A percentile compares a stretch with the other conserved stretches of the same genome.
Conservation (phyloP, 2,888 invertebrate genomes). For the Melanchra persicariae region DNA sequence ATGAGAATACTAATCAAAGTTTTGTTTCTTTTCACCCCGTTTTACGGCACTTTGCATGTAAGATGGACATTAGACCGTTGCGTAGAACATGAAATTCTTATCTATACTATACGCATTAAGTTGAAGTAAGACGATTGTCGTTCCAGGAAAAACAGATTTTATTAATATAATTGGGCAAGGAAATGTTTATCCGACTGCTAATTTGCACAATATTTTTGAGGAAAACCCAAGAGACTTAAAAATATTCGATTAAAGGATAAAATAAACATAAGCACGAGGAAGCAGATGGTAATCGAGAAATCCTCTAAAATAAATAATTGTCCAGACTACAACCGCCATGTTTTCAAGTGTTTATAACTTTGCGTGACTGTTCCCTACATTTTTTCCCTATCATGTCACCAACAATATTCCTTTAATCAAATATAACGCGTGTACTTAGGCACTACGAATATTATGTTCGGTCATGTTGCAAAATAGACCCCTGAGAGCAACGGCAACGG, state of each 20-base stretch:
- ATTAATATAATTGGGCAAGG: not conserved
- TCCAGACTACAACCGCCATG: not conserved
- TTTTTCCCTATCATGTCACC: not conserved
- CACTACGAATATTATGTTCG: conserved; percentile 65
- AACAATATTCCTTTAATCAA: conserved; percentile 35
- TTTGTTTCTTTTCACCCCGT: no score
- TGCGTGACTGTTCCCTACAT: not conserved
- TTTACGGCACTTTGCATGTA: not conserved
- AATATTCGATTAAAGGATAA: not conserved
- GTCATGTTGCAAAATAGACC: conserved; percentile 67
- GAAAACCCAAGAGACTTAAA: not conserved
- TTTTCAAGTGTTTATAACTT: not conserved
- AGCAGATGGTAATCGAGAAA: not conserved
- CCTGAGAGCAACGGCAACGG: conserved; percentile 67
- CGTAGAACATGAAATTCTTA: no score
- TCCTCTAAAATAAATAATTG: not conserved
- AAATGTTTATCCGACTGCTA: not conserved
- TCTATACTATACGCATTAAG: no score
- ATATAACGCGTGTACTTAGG: conserved; percentile 51
- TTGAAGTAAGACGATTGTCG: not conserved
- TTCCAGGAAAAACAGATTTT: not conserved
- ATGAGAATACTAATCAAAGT: no score
- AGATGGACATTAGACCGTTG: no score
- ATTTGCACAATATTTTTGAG: conserved; percentile 4
- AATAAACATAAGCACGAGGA: not conserved